phyloP scores from a whole-genome alignment of 2,888 invertebrate genomes.

The Amphipyra berbera region DNA sequence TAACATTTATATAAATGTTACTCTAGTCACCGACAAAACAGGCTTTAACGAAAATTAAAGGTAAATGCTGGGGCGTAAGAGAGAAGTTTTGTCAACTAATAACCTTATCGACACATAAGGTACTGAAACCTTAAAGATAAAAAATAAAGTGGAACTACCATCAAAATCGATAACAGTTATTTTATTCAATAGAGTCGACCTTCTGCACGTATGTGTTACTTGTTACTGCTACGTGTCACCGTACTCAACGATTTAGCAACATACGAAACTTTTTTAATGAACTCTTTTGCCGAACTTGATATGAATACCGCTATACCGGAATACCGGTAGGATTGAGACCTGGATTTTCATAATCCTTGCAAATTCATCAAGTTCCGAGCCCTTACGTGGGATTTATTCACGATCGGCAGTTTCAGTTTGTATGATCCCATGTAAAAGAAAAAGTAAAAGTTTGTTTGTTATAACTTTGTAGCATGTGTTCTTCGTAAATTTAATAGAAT shows the following conservation, averaged over 20 bases:
- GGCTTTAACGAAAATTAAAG: too few species aligned
- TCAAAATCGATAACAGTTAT: too few species aligned
- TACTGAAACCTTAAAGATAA: too few species aligned
- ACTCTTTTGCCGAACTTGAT: slow-evolving; percentile 48
- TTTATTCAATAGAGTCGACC: neutral
- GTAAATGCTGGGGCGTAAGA: too few species aligned
- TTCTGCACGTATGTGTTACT: slow-evolving; percentile 5
- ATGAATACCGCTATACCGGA: slow-evolving; percentile 26
- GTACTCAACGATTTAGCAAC: slow-evolving; percentile 35
- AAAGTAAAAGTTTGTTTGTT: slow-evolving; percentile 19
- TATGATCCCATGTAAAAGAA: slow-evolving; percentile 34
- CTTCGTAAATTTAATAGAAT: slow-evolving; percentile 7
- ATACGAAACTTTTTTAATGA: slow-evolving; percentile 58
- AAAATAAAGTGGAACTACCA: too few species aligned
- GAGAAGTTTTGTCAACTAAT: too few species aligned
- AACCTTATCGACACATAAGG: too few species aligned
- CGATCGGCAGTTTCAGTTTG: slow-evolving; percentile 51
- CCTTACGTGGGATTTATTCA: slow-evolving; percentile 45
- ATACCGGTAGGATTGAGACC: slow-evolving; percentile 24
- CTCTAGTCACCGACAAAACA: neutral
- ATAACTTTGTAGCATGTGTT: slow-evolving; percentile 20
- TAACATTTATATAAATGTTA: too few species aligned
- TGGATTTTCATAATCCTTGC: slow-evolving; percentile 52
- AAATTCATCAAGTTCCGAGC: slow-evolving; percentile 42
- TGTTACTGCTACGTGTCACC: neutral